phyloP scores from a whole-genome alignment of 2,888 invertebrate genomes.

The Synergus japonicus region DNA sequence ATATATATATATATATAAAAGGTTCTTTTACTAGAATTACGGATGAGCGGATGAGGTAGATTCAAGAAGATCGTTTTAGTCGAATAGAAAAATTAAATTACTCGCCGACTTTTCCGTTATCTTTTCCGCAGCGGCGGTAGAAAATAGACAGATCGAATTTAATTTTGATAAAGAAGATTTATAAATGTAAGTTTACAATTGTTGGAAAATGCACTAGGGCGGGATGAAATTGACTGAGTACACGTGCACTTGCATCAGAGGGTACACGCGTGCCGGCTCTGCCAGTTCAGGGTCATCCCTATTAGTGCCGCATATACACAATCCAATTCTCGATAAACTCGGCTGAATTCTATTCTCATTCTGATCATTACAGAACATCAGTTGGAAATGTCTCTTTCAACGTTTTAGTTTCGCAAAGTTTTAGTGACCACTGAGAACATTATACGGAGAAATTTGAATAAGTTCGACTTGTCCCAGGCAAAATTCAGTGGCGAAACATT shows the following conservation, averaged over 20 bases:
- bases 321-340: constrained; percentile 28
- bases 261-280: neutral
- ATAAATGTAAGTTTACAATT: constrained; percentile 12
- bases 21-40: too few relatives aligned
- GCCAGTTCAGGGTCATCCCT: constrained; percentile 11
- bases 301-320: constrained; percentile 24
- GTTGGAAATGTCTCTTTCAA: constrained; percentile 7
- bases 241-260: neutral
- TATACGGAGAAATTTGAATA: constrained; percentile 38
- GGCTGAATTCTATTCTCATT: neutral
- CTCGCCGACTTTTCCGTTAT: neutral
- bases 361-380: constrained; percentile 14
- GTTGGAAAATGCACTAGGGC: neutral
- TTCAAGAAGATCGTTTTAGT: neutral
- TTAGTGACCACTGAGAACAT: constrained; percentile 21
- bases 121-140: neutral
- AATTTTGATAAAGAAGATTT: constrained; percentile 27
- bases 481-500: constrained; percentile 33
- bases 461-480: constrained; percentile 13
- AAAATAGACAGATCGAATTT: neutral
- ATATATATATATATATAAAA: too few relatives aligned
- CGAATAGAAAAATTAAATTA: neutral
- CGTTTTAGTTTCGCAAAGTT: constrained; percentile 34
- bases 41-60: neutral
- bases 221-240: neutral